Conservation (phyloP, 2,113 vertebrate species). For the Ptilonorhynchus violaceus region DNA sequence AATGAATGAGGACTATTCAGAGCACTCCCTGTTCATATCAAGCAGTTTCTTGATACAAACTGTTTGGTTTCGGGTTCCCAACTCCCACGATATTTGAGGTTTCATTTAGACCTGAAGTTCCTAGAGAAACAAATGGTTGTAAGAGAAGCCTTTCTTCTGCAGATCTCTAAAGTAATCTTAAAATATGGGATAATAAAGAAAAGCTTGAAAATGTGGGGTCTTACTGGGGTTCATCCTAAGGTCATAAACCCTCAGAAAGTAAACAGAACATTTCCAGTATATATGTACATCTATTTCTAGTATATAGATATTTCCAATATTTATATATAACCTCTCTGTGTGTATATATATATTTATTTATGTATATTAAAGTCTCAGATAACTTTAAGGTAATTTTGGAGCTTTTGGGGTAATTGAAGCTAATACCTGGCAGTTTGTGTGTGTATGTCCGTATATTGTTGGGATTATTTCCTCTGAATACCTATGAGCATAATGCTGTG, state of each 20-base stretch:
- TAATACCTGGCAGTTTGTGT: background rate
- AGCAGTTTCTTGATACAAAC: background rate
- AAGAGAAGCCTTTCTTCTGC: constrained; percentile 1
- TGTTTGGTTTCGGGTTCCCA: background rate
- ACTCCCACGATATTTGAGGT: constrained; percentile 17
- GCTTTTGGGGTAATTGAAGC: background rate
- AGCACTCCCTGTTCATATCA: background rate
- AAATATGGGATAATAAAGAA: background rate
- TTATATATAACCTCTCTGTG: background rate
- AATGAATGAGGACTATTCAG: constrained; percentile 11
- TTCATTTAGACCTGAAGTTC: constrained; percentile 10
- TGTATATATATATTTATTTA: background rate
- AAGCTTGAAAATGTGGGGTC: constrained; percentile 1
- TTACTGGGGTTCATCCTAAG: background rate
- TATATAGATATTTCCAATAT: background rate
- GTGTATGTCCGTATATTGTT: background rate
- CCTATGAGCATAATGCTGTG: background rate
- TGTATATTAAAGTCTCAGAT: background rate
- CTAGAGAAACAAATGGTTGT: constrained; percentile 34
- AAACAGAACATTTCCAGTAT: constrained; percentile 4
- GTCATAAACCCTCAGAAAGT: background rate
- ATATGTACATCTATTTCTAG: background rate
- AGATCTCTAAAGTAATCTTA: background rate
- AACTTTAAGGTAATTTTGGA: background rate
- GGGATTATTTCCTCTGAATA: background rate